A percentile compares a stretch with the other conserved stretches of the same genome.
These are phyloP conservation scores for Plectus sambesii DNA, from an alignment of 1,140 invertebrate genomes.

Conservation along the genomic window DNA sequence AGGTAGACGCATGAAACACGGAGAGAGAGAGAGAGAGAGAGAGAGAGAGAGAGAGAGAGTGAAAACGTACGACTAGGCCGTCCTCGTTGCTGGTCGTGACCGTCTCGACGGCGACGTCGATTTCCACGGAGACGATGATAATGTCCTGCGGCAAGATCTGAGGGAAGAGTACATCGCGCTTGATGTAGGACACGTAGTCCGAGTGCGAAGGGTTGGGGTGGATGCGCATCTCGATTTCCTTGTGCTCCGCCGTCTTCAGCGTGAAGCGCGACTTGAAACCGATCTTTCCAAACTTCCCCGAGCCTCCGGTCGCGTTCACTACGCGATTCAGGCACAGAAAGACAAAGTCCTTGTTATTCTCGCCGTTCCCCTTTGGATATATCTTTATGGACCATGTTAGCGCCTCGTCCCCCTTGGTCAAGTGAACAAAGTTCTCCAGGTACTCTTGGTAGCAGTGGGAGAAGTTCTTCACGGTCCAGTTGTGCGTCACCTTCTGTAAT, in stretches of 20 bases:
- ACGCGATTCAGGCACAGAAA: constrained; percentile 43
- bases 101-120: constrained; percentile 45
- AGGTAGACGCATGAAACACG: too few relatives aligned
- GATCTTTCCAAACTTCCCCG: constrained; percentile 24
- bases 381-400: constrained; percentile 46
- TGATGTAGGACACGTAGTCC: constrained; percentile 45
- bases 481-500: constrained; percentile 29
- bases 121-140: constrained; percentile 44
- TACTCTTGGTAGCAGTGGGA: constrained; percentile 40
- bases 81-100: constrained; percentile 37
- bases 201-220: constrained; percentile 45
- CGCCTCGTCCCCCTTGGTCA: constrained; percentile 36
- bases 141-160: constrained; percentile 41
- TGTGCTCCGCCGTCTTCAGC: constrained; percentile 40
- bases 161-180: constrained; percentile 42
- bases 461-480: constrained; percentile 45
- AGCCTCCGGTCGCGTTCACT: constrained; percentile 13
- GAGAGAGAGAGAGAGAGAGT: too few relatives aligned
- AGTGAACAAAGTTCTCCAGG: constrained; percentile 41
- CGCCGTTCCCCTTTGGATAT: constrained; percentile 44
- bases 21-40: too few relatives aligned
- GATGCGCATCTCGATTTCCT: constrained; percentile 45
- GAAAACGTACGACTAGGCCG: background rate
- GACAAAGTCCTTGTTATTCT: constrained; percentile 44
- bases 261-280: constrained; percentile 44